These are phyloP conservation scores for Sphenodon punctatus DNA, from an alignment of 2,797 vertebrate genomes.

Conservation along the genomic window DNA sequence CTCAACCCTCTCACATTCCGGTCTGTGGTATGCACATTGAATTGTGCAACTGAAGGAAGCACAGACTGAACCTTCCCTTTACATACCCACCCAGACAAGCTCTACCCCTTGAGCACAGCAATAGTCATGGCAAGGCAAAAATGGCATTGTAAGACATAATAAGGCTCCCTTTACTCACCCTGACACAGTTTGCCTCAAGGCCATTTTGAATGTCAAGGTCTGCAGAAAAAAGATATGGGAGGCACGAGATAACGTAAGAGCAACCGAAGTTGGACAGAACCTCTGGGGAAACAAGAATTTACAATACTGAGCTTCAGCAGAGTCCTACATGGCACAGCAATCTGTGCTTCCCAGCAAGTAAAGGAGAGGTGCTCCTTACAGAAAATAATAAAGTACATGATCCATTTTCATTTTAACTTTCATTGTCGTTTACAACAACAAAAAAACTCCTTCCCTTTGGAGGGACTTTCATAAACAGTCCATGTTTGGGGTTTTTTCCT, in stretches of 20 bases:
- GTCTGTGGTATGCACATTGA: slow-evolving; percentile 2
- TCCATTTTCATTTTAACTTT: too few species aligned
- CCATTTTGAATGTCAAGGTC: slow-evolving; percentile 36
- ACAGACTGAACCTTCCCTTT: slow-evolving; percentile 39
- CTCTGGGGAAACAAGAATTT: background rate
- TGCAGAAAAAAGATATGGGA: background rate
- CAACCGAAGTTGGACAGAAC: background rate
- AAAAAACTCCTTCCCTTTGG: too few species aligned
- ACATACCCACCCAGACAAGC: slow-evolving; percentile 51
- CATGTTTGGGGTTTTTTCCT: too few species aligned
- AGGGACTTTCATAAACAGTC: too few species aligned
- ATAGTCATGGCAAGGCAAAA: slow-evolving; percentile 24
- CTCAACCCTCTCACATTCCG: background rate
- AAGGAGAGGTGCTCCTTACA: slow-evolving; percentile 3
- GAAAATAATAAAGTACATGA: background rate
- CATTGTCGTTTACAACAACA: too few species aligned
- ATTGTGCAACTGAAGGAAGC: slow-evolving; percentile 17
- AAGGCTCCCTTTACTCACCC: slow-evolving; percentile 26
- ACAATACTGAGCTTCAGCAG: background rate
- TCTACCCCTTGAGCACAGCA: slow-evolving; percentile 23
- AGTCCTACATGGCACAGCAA: background rate
- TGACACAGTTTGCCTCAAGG: background rate
- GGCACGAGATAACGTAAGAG: background rate
- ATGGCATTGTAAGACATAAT: background rate
- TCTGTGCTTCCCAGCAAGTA: background rate